A percentile compares a stretch with the other conserved stretches of the same genome.
phyloP scores from a whole-genome alignment of 1,140 invertebrate genomes.

The Aporrectodea caliginosa region DNA sequence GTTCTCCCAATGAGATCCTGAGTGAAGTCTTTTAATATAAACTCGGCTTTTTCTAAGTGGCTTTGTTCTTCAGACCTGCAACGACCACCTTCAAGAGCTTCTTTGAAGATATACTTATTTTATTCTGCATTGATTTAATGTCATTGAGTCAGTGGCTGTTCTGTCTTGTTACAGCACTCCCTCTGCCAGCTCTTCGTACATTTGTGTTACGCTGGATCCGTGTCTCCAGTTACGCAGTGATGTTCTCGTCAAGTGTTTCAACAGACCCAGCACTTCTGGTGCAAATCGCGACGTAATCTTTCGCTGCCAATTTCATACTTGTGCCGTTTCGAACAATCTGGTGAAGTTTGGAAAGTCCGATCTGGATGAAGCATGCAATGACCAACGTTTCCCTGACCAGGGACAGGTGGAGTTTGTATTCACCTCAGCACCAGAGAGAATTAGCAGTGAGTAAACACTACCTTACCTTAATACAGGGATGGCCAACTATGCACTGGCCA shows the following conservation, averaged over 20 bases:
- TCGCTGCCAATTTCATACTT: slow-evolving; percentile 85
- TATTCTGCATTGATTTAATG: too few relatives aligned
- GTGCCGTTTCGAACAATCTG: slow-evolving; percentile 76
- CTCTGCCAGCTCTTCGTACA: slow-evolving; percentile 53
- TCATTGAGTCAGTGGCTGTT: too few relatives aligned
- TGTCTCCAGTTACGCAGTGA: slow-evolving; percentile 77
- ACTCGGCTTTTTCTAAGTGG: too few relatives aligned
- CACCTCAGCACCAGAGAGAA: slow-evolving; percentile 24
- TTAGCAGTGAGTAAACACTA: not conserved
- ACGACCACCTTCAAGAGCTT: too few relatives aligned
- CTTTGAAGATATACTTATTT: too few relatives aligned
- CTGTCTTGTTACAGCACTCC: slow-evolving; percentile 49
- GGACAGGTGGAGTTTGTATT: slow-evolving; percentile 81
- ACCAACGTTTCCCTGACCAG: slow-evolving; percentile 63
- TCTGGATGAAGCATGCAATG: slow-evolving; percentile 75
- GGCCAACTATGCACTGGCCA: too few relatives aligned
- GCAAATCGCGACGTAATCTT: slow-evolving; percentile 64
- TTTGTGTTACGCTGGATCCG: slow-evolving; percentile 60
- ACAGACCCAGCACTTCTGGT: slow-evolving; percentile 57
- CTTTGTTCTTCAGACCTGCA: too few relatives aligned
- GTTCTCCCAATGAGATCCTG: too few relatives aligned
- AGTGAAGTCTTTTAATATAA: too few relatives aligned
- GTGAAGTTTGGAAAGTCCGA: slow-evolving; percentile 79
- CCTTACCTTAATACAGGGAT: too few relatives aligned
- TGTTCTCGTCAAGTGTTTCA: slow-evolving; percentile 84